Evolutionary conservation across 1,140 invertebrate species (phyloP).

Genomic region (Ptiloglossa arizonensis): DNA sequence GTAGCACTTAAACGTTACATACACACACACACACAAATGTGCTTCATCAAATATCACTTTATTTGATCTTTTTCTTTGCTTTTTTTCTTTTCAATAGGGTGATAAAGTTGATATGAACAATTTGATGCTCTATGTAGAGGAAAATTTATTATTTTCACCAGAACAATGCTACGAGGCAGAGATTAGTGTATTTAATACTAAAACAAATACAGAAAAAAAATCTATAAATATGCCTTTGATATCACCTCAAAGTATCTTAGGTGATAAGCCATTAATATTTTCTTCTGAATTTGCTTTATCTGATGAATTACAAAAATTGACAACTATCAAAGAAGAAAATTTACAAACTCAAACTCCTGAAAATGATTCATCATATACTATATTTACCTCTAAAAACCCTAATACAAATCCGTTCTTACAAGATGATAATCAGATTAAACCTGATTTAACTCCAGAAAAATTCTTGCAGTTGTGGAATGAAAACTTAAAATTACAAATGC

Average conservation of each 20-base stretch:
- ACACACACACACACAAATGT: neutral
- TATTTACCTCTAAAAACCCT: neutral
- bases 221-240: constrained; percentile 12
- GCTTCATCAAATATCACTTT: constrained; percentile 8
- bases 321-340: neutral
- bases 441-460: neutral
- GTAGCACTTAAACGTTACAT: neutral
- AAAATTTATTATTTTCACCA: constrained; percentile 31
- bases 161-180: constrained; percentile 44
- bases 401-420: constrained; percentile 42
- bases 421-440: neutral
- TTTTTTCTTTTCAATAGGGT: constrained; percentile 45
- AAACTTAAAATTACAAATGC: constrained; percentile 22
- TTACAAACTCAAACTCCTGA: neutral
- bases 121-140: constrained; percentile 47
- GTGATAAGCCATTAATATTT: neutral
- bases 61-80: constrained; percentile 46
- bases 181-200: neutral
- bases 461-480: constrained; percentile 26
- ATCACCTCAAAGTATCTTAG: constrained; percentile 31
- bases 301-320: neutral
- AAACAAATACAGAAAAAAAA: neutral
- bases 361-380: too few relatives aligned
- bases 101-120: constrained; percentile 58
- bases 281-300: constrained; percentile 10